Percentiles rank a stretch among this genome's conserved stretches.
phyloP scores from a whole-genome alignment of 2,113 vertebrate species.

The Passer domesticus region DNA sequence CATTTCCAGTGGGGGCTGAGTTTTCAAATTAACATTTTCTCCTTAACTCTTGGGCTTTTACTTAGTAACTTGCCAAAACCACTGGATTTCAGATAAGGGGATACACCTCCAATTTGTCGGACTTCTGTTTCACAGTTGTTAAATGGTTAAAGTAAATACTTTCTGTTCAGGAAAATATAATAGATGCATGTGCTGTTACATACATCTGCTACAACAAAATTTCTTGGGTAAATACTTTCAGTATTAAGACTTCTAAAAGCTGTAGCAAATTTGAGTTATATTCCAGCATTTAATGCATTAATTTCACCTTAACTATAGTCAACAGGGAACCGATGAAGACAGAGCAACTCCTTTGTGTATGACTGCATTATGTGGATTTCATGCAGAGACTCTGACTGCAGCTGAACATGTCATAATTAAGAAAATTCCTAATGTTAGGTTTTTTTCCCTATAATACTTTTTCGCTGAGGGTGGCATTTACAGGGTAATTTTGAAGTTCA shows the following conservation, averaged over 20 bases:
- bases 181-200: not conserved
- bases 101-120: not conserved
- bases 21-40: not conserved
- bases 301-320: not conserved
- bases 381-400: conserved; percentile 8
- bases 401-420: conserved; percentile 11
- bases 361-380: not conserved
- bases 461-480: not conserved
- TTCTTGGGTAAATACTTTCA: not conserved
- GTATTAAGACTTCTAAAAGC: not conserved
- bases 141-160: not conserved
- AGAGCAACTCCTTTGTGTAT: not conserved
- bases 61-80: not conserved
- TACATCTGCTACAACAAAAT: not conserved
- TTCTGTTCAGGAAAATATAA: not conserved
- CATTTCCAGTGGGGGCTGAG: not conserved
- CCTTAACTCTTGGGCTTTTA: not conserved
- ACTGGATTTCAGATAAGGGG: not conserved
- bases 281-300: not conserved
- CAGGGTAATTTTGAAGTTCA: conserved; percentile 59
- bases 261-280: not conserved
- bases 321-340: not conserved
- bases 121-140: not conserved
- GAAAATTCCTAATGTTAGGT: not conserved
- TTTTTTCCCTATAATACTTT: not conserved